Percentiles rank a stretch among this genome's conserved stretches.
phyloP scores from a whole-genome alignment of 2,113 vertebrate species.

The Gasterosteus nipponicus region DNA sequence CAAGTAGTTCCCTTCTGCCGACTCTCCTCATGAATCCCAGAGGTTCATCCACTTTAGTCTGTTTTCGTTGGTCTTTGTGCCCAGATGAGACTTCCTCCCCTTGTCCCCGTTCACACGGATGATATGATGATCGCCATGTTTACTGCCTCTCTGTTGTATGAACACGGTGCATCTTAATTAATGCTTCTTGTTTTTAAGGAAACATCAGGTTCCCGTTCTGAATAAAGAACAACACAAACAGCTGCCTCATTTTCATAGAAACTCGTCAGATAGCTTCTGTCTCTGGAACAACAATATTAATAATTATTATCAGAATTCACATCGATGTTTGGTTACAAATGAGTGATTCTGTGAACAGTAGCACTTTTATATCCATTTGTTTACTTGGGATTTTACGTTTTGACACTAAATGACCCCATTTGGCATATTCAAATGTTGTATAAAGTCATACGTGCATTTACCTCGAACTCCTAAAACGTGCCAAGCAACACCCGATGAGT shows the following conservation, averaged over 20 bases:
- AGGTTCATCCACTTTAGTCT: slow-evolving; percentile 30
- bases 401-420: background rate
- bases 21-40: slow-evolving; percentile 18
- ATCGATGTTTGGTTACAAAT: background rate
- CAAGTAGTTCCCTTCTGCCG: background rate
- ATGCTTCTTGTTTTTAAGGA: slow-evolving; percentile 4
- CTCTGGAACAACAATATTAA: background rate
- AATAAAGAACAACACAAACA: background rate
- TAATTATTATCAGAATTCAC: background rate
- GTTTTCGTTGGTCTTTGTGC: slow-evolving; percentile 26
- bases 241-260: slow-evolving; percentile 2
- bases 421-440: background rate
- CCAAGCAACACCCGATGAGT: background rate
- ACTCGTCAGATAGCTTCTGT: background rate
- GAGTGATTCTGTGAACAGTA: background rate
- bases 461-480: background rate
- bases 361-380: background rate
- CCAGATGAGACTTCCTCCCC: slow-evolving; percentile 23
- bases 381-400: too few relatives aligned
- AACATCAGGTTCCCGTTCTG: slow-evolving; percentile 1
- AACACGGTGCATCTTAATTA: background rate
- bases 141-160: slow-evolving; percentile 24
- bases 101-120: slow-evolving; percentile 12
- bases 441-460: background rate
- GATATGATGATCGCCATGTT: slow-evolving; percentile 45